Conservation (phyloP, 1,140 invertebrate species). For the Capitella teleta region DNA sequence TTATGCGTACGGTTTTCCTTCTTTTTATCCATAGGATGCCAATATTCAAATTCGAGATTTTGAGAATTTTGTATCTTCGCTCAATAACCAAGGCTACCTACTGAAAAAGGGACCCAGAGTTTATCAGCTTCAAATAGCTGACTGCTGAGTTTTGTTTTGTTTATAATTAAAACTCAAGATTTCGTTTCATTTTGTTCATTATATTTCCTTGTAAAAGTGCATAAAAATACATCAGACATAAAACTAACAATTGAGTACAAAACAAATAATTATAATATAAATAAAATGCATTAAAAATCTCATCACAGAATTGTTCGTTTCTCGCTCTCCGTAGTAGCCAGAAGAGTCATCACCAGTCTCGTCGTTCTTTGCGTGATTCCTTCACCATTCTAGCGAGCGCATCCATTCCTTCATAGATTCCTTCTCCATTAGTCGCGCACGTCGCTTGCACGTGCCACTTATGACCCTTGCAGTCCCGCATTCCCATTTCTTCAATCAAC, state of each 20-base stretch:
- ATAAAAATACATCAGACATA: too few species aligned
- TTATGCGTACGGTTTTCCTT: background rate
- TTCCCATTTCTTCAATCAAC: conserved; percentile 18
- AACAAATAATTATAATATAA: background rate
- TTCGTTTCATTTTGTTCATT: background rate
- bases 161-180: background rate
- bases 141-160: conserved; percentile 13
- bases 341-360: background rate
- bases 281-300: background rate
- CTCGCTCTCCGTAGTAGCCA: background rate
- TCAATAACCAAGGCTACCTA: conserved; percentile 75
- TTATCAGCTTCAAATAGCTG: conserved; percentile 54
- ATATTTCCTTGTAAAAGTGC: background rate
- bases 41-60: conserved; percentile 43
- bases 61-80: conserved; percentile 55
- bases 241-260: background rate
- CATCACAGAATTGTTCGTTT: background rate
- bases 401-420: conserved; percentile 28
- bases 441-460: conserved; percentile 29
- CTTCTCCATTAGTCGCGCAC: conserved; percentile 26
- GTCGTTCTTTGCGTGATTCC: conserved; percentile 10
- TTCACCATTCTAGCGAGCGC: conserved; percentile 24
- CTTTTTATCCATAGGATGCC: background rate
- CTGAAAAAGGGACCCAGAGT: conserved; percentile 68
- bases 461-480: conserved; percentile 17